Conservation (phyloP, 2,888 invertebrate genomes). For the Lysandra bellargus region DNA sequence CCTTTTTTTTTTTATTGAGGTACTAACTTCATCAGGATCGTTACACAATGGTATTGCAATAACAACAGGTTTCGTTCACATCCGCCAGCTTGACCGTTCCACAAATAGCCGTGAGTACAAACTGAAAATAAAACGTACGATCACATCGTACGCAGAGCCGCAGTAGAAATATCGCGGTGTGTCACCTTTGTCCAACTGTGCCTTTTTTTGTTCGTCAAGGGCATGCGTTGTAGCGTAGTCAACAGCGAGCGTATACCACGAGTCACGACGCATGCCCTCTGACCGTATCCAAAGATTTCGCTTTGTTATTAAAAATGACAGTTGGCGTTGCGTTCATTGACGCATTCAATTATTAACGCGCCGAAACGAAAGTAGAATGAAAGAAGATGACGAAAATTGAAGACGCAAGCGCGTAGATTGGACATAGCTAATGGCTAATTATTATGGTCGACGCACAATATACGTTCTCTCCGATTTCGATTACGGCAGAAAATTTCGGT, state of each 20-base stretch:
- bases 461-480: not conserved
- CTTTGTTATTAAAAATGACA: too few relatives aligned
- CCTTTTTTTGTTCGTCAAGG: too few relatives aligned
- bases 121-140: slow-evolving; percentile 77
- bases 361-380: too few relatives aligned
- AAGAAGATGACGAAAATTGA: too few relatives aligned
- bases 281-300: too few relatives aligned
- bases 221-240: too few relatives aligned
- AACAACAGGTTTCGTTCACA: slow-evolving; percentile 53
- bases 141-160: slow-evolving; percentile 64
- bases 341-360: too few relatives aligned
- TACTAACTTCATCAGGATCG: not conserved
- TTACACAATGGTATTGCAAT: slow-evolving; percentile 39
- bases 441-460: not conserved
- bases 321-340: too few relatives aligned
- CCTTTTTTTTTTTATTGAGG: not conserved
- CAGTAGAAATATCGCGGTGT: slow-evolving; percentile 64
- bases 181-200: slow-evolving; percentile 48
- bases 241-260: too few relatives aligned
- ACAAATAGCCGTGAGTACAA: slow-evolving; percentile 72
- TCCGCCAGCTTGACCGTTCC: slow-evolving; percentile 51
- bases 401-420: too few relatives aligned
- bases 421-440: not conserved
- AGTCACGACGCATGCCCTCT: too few relatives aligned
- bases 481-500: not conserved